phyloP scores from a whole-genome alignment of 2,113 vertebrate genomes.

The Seriola rivoliana region DNA sequence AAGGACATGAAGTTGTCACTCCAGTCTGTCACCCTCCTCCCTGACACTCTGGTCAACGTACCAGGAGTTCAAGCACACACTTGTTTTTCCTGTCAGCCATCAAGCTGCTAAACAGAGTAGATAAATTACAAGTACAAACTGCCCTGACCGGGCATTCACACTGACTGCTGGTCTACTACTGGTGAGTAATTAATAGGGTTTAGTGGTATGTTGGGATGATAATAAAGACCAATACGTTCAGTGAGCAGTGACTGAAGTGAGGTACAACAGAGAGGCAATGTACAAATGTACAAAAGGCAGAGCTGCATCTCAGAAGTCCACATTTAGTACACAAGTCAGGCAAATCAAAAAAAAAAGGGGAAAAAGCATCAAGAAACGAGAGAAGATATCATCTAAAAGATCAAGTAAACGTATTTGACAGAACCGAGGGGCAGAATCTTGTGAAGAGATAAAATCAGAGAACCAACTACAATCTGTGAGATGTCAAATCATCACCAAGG shows the following conservation, averaged over 20 bases:
- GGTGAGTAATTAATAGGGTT: not conserved
- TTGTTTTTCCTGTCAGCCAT: conserved; percentile 36
- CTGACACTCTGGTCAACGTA: conserved; percentile 21
- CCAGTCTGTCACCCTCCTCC: conserved; percentile 44
- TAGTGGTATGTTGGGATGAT: not conserved
- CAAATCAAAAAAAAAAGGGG: not conserved
- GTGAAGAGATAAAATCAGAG: too few species aligned
- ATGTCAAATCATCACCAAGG: too few species aligned
- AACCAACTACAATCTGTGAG: too few species aligned
- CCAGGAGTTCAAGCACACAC: conserved; percentile 31
- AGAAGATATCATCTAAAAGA: not conserved
- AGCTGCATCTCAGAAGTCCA: not conserved
- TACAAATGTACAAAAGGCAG: not conserved
- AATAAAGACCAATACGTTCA: conserved; percentile 1
- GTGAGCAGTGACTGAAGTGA: not conserved
- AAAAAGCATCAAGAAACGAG: not conserved
- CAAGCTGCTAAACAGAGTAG: conserved; percentile 12
- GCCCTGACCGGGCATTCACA: conserved; percentile 10
- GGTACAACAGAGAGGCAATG: not conserved
- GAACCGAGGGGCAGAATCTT: too few species aligned
- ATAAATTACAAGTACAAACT: conserved; percentile 32
- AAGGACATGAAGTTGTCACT: conserved; percentile 50
- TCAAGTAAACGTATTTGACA: not conserved
- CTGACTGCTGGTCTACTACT: conserved; percentile 15
- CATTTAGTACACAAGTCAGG: not conserved